A percentile compares a stretch with the other conserved stretches of the same genome.
These are phyloP conservation scores for Chlorodrepanis virens DNA, from an alignment of 2,113 vertebrate species.

Conservation along the genomic window DNA sequence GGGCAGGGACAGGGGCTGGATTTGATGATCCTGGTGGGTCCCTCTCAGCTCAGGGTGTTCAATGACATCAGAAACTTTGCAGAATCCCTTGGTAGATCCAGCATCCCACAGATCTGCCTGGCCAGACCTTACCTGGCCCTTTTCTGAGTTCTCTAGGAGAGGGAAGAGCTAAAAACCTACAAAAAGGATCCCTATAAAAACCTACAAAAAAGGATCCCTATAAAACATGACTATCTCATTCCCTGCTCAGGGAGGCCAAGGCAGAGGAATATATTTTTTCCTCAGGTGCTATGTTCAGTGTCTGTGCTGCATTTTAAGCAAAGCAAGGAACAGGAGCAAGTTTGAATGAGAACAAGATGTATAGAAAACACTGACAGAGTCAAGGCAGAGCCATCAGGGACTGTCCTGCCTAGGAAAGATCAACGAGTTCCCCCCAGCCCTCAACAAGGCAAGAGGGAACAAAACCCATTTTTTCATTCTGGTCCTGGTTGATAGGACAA, in stretches of 20 bases:
- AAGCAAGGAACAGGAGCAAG: background rate
- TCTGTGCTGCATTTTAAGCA: background rate
- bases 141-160: background rate
- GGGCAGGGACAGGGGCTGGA: too few species aligned
- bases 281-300: background rate
- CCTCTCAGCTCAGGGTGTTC: background rate
- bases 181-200: background rate
- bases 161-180: background rate
- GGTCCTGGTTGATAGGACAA: background rate
- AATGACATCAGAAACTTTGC: background rate
- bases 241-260: background rate
- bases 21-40: too few species aligned
- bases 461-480: background rate
- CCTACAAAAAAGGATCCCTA: background rate
- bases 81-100: background rate
- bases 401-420: background rate
- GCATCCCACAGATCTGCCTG: background rate
- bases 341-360: background rate
- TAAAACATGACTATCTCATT: background rate
- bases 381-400: background rate
- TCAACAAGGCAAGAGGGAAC: constrained; percentile 20
- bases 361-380: background rate
- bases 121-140: background rate
- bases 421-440: background rate
- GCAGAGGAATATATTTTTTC: background rate